These are phyloP conservation scores for Uropsilus gracilis DNA, from an alignment of 2,113 vertebrate genomes.

Conservation along the genomic window DNA sequence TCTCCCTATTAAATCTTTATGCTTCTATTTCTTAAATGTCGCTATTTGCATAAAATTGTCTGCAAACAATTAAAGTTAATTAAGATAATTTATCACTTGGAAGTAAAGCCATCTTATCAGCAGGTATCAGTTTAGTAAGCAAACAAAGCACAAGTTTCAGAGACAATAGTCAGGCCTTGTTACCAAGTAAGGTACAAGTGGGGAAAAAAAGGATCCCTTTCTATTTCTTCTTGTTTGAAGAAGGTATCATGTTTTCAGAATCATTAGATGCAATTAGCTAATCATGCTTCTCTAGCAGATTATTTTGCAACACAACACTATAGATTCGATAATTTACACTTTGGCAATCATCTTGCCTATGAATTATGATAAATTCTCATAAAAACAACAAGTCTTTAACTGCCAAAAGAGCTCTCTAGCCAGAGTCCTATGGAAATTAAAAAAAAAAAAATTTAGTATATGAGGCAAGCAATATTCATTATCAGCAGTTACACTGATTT, in stretches of 20 bases:
- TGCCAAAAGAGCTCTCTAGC: neutral
- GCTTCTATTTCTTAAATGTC: constrained; percentile 63
- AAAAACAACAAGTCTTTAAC: neutral
- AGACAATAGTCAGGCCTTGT: constrained; percentile 54
- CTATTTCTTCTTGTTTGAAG: constrained; percentile 37
- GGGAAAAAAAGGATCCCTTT: neutral
- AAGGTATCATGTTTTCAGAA: constrained; percentile 58
- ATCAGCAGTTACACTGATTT: neutral
- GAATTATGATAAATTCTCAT: constrained; percentile 56
- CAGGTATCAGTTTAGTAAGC: constrained; percentile 82
- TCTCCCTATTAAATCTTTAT: constrained; percentile 5
- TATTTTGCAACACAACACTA: constrained; percentile 65
- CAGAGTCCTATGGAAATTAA: constrained; percentile 28
- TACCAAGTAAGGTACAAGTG: constrained; percentile 57
- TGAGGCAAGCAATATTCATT: neutral
- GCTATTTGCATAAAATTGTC: constrained; percentile 73
- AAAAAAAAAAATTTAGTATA: neutral
- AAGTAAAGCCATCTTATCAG: constrained; percentile 80
- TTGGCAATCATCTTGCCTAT: constrained; percentile 37
- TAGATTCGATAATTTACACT: constrained; percentile 40
- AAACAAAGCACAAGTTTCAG: constrained; percentile 77
- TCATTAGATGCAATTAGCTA: constrained; percentile 83
- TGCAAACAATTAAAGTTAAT: constrained; percentile 84
- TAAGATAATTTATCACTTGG: constrained; percentile 84
- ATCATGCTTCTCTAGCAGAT: constrained; percentile 69